A percentile compares a stretch with the other conserved stretches of the same genome.
Evolutionary conservation across 2,888 invertebrate species (phyloP).

Genomic region (Lochmaea crataegi): DNA sequence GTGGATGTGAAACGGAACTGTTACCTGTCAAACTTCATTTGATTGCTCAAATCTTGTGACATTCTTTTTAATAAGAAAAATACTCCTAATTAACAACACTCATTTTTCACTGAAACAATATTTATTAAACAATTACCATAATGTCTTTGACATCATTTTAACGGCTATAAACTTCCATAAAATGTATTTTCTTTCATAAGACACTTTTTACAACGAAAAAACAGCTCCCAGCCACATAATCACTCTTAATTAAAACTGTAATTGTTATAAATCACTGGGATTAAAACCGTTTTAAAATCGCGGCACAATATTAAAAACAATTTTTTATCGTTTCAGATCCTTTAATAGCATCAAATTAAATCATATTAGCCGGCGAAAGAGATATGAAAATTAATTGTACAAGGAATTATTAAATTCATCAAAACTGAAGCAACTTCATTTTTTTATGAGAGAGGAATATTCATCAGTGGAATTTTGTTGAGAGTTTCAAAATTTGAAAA

Average conservation of each 20-base stretch:
- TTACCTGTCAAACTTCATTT: too few relatives aligned
- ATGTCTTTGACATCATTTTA: background rate
- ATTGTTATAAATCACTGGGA: slow-evolving; percentile 32
- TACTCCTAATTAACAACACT: too few relatives aligned
- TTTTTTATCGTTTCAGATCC: slow-evolving; percentile 27
- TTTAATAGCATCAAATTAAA: slow-evolving; percentile 15
- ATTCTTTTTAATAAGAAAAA: too few relatives aligned
- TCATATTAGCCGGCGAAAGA: background rate
- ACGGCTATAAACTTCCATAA: background rate
- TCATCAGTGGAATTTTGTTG: too few relatives aligned
- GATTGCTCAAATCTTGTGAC: too few relatives aligned
- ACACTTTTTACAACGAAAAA: background rate
- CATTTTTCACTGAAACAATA: too few relatives aligned
- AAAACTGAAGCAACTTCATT: too few relatives aligned
- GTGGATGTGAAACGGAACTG: too few relatives aligned
- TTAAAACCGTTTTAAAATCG: slow-evolving; percentile 30
- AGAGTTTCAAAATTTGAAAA: too few relatives aligned
- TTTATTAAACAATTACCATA: background rate
- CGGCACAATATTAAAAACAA: slow-evolving; percentile 34
- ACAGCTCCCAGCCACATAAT: slow-evolving; percentile 11
- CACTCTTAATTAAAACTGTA: slow-evolving; percentile 27
- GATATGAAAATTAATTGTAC: background rate
- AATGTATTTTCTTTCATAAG: slow-evolving; percentile 18
- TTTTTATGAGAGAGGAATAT: too few relatives aligned
- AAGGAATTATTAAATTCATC: background rate